Conservation (phyloP, 30 jellyfish, hydroid and myxozoan genomes). For the Turritopsis rubra region DNA sequence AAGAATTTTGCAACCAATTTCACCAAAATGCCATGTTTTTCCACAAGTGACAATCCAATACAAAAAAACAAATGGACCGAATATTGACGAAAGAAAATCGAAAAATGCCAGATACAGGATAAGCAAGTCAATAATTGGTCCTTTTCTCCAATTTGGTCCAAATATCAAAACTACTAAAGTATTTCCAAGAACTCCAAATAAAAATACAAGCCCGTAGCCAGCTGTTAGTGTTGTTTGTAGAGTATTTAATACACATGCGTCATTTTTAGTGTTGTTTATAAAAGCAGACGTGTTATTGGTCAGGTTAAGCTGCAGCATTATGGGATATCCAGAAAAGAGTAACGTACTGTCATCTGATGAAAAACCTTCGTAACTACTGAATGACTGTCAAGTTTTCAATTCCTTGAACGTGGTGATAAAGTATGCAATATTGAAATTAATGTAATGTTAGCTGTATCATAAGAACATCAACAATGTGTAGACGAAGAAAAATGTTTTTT, state of each 20-base stretch:
- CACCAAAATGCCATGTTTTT: constrained; percentile 73
- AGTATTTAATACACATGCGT: background rate
- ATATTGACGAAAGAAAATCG: constrained; percentile 53
- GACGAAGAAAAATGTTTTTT: too few relatives aligned
- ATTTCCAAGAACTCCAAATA: constrained; percentile 66
- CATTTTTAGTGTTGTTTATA: background rate
- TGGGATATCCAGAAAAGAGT: too few relatives aligned
- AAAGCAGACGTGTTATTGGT: background rate
- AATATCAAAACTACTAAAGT: constrained; percentile 42
- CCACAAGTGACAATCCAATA: constrained; percentile 48
- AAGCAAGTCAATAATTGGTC: constrained; percentile 65
- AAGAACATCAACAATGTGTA: too few relatives aligned
- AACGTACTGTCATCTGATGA: too few relatives aligned
- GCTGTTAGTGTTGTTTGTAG: background rate
- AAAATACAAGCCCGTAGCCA: constrained; percentile 34
- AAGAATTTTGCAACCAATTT: constrained; percentile 64
- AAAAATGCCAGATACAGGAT: constrained; percentile 54
- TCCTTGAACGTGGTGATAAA: too few relatives aligned
- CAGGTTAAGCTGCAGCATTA: background rate
- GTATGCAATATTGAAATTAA: too few relatives aligned
- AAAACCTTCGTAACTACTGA: too few relatives aligned
- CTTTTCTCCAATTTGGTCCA: constrained; percentile 34
- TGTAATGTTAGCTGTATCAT: too few relatives aligned
- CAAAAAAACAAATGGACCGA: constrained; percentile 49
- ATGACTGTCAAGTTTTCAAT: too few relatives aligned